Base-by-base conservation (phyloP, 1,140 invertebrate species). In the Eulimnadia texana region DNA sequence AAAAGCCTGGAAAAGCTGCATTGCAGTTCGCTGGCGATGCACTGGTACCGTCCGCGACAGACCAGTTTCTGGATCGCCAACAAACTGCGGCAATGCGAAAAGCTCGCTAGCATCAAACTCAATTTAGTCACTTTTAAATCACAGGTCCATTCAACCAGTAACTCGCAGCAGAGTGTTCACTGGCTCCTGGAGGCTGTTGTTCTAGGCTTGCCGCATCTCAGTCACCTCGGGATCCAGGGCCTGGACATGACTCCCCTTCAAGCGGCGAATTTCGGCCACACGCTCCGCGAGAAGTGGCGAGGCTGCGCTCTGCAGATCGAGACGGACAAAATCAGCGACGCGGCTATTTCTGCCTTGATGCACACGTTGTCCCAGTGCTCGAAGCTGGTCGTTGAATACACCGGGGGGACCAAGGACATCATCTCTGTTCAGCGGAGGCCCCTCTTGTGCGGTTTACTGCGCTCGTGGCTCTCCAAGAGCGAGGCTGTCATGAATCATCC, bases 111-210 rank as follows among this genome's bases (percentile, higher is more conserved):
- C 24, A 25, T 61, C 2, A 51, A 61, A 42, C 50, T 61, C 25
- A 61, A 61, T 42, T 61, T 61, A 10, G 24, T 61, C 60, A 54
- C 13, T 61, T 54, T 23, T 28, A 51, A 25, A 51, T 42, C 13
- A 25, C 55, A 6, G 50, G 20, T 3, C 49, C 16, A 23, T 13
- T 11, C 23, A 50, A 24, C 51, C 28, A 9, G 6, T 13, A 54
- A 61, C 42, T 51, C 16, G 58, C 25, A 51, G 19, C 24, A 54
- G 3, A 23, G n/a, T 19, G 28, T 61, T 25, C 60, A 61, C 33
- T 24, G 50, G 51, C 33, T 61, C 42, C 60, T 61, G 50, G 33
- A 61, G 19, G 60, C 60, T 24, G 25, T 61, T 1, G 28, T 54
- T 16, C 25, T 28, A 11, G 60, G 60, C 23, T 42, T 50, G 33